A percentile compares a stretch with the other conserved stretches of the same genome.
Conservation (phyloP, 2,113 vertebrate species). For the Diphyllodes magnificus region DNA sequence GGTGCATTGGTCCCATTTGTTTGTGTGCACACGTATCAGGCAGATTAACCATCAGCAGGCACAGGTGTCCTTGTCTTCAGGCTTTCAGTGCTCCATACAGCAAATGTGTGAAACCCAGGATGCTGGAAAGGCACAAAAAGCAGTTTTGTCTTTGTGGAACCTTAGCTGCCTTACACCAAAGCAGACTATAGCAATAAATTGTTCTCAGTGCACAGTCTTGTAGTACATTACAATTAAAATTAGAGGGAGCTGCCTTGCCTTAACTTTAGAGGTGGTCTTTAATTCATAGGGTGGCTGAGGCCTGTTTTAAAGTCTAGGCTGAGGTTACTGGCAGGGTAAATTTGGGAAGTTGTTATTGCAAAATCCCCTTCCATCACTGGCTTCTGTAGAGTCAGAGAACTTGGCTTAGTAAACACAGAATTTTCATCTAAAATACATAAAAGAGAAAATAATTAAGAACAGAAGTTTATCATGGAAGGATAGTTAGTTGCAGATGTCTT, state of each 20-base stretch:
- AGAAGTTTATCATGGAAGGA: background rate
- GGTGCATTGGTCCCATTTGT: background rate
- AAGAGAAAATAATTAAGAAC: conserved; percentile 36
- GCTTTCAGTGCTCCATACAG: background rate
- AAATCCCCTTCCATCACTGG: background rate
- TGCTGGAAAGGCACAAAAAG: background rate
- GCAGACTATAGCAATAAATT: background rate
- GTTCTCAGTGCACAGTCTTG: background rate
- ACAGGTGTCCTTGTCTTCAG: background rate
- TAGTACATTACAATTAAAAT: background rate
- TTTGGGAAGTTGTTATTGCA: background rate
- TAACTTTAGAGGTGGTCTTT: conserved; percentile 36
- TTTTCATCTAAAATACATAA: conserved; percentile 12
- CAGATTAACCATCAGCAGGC: background rate
- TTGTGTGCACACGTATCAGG: too few species aligned
- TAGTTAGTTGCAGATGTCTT: conserved; percentile 10
- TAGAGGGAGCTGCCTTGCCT: background rate
- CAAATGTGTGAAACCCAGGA: background rate
- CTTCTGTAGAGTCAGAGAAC: conserved; percentile 2
- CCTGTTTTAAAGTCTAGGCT: conserved; percentile 7
- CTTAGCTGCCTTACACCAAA: background rate
- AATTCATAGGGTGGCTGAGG: background rate
- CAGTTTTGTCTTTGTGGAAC: background rate
- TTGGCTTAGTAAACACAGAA: conserved; percentile 5
- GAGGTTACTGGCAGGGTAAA: conserved; percentile 52